A percentile compares a stretch with the other conserved stretches of the same genome.
phyloP scores from a whole-genome alignment of 2,797 vertebrate species.

The Megaceryle alcyon region DNA sequence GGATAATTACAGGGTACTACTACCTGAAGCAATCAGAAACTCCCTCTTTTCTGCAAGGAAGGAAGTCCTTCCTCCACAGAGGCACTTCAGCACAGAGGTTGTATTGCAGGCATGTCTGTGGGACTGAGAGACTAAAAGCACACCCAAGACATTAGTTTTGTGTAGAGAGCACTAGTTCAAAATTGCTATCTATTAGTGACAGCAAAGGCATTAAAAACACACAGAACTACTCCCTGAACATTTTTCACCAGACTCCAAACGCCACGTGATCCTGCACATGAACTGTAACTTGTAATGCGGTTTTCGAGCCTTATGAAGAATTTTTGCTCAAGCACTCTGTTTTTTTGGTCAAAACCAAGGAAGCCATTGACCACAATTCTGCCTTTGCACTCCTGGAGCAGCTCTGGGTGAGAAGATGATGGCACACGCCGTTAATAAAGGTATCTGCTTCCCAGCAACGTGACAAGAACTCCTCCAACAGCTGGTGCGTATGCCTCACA shows the following conservation, averaged over 20 bases:
- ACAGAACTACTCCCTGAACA: neutral
- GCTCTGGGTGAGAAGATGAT: neutral
- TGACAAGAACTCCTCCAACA: neutral
- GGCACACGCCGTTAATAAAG: too few species aligned
- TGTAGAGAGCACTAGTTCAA: neutral
- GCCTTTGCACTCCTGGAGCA: neutral
- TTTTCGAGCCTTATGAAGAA: neutral
- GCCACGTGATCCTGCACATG: fast-evolving
- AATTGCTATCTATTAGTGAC: neutral
- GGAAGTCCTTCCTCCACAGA: neutral
- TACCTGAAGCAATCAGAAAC: neutral
- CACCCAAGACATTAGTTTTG: neutral
- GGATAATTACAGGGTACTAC: neutral
- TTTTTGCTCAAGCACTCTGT: fast-evolving
- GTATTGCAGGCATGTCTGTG: fast-evolving
- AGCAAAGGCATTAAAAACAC: fast-evolving
- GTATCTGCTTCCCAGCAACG: neutral
- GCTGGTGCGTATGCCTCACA: neutral
- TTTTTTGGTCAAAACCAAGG: neutral
- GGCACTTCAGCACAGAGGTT: too few species aligned
- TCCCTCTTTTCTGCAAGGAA: too few species aligned
- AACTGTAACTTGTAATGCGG: neutral
- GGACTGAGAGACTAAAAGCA: neutral
- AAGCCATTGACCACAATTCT: neutral
- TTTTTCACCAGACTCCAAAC: neutral